phyloP scores from a whole-genome alignment of 2,797 vertebrate species.

The Cyclopterus lumpus region DNA sequence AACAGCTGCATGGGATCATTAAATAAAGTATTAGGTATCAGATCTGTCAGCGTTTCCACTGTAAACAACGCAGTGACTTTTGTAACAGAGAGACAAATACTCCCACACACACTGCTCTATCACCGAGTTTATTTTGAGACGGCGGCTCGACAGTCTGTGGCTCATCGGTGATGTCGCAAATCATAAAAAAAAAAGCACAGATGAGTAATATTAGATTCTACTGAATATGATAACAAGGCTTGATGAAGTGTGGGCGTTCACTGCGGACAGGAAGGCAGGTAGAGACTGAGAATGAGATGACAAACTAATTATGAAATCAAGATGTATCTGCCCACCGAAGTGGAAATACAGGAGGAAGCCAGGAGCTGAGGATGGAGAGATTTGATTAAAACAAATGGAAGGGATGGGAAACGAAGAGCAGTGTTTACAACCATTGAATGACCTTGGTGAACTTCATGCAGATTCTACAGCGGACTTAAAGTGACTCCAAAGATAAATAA shows the following conservation, averaged over 20 bases:
- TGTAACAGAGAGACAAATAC: constrained; percentile 23
- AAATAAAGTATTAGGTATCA: not conserved
- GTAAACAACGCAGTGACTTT: constrained; percentile 35
- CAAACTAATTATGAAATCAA: constrained; percentile 58
- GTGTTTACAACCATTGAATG: constrained; percentile 42
- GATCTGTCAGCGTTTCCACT: not conserved
- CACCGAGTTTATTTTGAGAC: constrained; percentile 42
- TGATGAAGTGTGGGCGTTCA: constrained; percentile 38
- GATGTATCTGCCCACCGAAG: constrained; percentile 43
- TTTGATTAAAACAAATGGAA: constrained; percentile 59
- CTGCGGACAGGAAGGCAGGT: constrained; percentile 40
- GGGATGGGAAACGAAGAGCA: constrained; percentile 27
- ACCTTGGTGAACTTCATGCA: constrained; percentile 52
- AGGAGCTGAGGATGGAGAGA: constrained; percentile 42
- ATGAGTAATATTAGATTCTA: constrained; percentile 46
- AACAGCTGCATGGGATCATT: not conserved
- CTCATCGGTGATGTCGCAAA: constrained; percentile 39
- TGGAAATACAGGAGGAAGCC: constrained; percentile 48
- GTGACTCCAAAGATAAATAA: constrained; percentile 42
- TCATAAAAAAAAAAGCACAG: constrained; percentile 25
- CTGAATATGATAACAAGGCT: constrained; percentile 5
- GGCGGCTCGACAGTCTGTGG: constrained; percentile 37
- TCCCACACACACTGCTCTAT: constrained; percentile 45
- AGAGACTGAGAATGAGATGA: constrained; percentile 43
- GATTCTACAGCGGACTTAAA: constrained; percentile 32